phyloP scores from a whole-genome alignment of 2,888 invertebrate species.

The Venusia cambrica region DNA sequence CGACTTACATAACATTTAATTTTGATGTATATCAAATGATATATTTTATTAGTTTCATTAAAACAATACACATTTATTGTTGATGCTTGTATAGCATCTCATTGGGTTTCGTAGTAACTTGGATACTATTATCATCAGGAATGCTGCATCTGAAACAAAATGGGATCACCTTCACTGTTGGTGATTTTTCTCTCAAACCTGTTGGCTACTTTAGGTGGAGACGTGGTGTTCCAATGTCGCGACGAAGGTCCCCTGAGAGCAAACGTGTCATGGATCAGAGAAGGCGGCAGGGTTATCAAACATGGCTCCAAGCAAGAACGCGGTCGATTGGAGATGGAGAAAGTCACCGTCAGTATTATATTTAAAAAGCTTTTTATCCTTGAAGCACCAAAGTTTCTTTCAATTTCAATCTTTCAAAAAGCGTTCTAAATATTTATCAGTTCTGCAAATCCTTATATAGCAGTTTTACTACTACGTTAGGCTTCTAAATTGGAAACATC shows the following conservation, averaged over 20 bases:
- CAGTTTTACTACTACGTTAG: too few species aligned
- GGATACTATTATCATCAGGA: conserved; percentile 14
- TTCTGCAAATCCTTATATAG: too few species aligned
- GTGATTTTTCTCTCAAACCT: conserved; percentile 9
- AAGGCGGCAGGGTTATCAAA: conserved; percentile 87
- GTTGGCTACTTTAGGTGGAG: conserved; percentile 84
- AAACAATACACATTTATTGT: too few species aligned
- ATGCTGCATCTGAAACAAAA: conserved; percentile 20
- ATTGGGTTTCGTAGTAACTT: too few species aligned
- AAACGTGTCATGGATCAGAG: conserved; percentile 87
- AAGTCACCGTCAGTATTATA: conserved; percentile 82
- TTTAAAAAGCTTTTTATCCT: conserved; percentile 10
- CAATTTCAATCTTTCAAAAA: too few species aligned
- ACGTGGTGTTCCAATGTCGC: conserved; percentile 96
- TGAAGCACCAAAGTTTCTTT: too few species aligned
- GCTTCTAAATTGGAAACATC: too few species aligned
- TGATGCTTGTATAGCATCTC: too few species aligned
- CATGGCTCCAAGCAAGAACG: conserved; percentile 86
- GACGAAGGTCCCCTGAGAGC: conserved; percentile 92
- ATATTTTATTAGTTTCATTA: too few species aligned
- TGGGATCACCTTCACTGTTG: conserved; percentile 8
- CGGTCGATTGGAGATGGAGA: conserved; percentile 93
- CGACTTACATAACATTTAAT: too few species aligned
- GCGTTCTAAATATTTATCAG: too few species aligned
- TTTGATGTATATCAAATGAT: too few species aligned